Evolutionary conservation across 2,888 invertebrate species (phyloP), one percentile per base, ranked within the genome.

Genomic region (Trichopria drosophilae): DNA sequence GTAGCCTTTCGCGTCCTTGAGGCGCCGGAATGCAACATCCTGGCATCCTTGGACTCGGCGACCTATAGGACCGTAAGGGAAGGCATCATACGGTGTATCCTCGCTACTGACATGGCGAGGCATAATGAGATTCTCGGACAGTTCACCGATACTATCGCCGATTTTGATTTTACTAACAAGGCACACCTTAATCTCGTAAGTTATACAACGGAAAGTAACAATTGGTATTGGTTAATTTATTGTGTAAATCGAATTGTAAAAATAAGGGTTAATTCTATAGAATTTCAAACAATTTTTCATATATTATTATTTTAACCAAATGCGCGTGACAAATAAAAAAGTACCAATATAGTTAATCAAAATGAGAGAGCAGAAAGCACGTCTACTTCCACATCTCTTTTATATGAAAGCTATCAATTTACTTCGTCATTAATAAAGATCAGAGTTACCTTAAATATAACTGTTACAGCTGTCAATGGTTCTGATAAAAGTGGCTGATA

Each of bases 401-500:
- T n/a, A n/a, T n/a, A 24, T 9, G 7, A 24, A 24, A 24, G 10
- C 7, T 9, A 24, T 9, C 7, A 10, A 24, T 24, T 24, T 10
- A 24, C 7, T 10, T 24, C 26, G 26, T 24, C 26, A 7, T 9
- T 24, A 7, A 24, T 24, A 9, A 10, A 24, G 26, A 9, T 24
- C 10, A 24, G 7, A 24, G 26, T 9, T 7, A 24, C 7, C n/a
- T 9, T 26, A 26, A 26, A 26, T 26, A 26, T 26, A 26, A 26
- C 9, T 26, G 26, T 2, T 26, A 26, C 68, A 87, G 87, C 77
- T 87, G 37, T 85, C 84, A 65, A 88, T 87, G 88, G 83, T 89
- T 57, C 80, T 90, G 61, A 90, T 90, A 67, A 90, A 90, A 79
- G 87, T 88, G 51, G 87, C 89, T 19, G 90, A 90, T 73, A 89